Base-by-base conservation (phyloP, 2,888 invertebrate genomes). In the Patella depressa region DNA sequence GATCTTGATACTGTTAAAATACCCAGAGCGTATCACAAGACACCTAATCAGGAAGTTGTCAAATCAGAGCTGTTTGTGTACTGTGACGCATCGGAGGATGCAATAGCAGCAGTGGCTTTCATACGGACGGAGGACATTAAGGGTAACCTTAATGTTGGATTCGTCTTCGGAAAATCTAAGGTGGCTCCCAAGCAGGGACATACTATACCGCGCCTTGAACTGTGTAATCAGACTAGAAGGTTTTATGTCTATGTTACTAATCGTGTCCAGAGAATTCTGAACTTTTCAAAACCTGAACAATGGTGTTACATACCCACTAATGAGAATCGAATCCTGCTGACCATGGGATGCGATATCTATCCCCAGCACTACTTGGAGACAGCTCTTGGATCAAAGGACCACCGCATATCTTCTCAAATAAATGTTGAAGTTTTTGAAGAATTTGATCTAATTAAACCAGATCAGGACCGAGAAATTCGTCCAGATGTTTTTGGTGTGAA, bases 301-400 rank as follows among this genome's bases (percentile, higher is more conserved):
- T 83, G 83, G 82, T 73, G 75, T 34, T 72, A 80, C 59, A 71
- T 82, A n/a, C 9, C 72, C 2, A 80, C 82, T 11, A 24, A 59
- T 57, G 73, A 72, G 1, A 83, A 83, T 34, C 81, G 1, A 83
- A 83, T 34, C 81, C 81, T n/a, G 82, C 82, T 24, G 82, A 81
- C 59, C 24, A 73, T 34, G 78, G 76, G 3, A 81, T 80, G 2
- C 54, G 81, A 19, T 80, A 81, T 9, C 53, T 75, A 14, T 71
- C n/a, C 53, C 76, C 75, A 12, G 72, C 75, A 9, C 72, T 74
- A n/a, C 45, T 82, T 55, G 53, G 53, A 4, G 17, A 53, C 15
- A 72, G 59, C 17, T 54, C 55, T 17, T 81, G 82, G 80, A 55
- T 72, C 15, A 14, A 71, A 29, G 81, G 82, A 53, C 82, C 81